Conservation (phyloP, 2,113 vertebrate genomes). For the Theristicus caerulescens region DNA sequence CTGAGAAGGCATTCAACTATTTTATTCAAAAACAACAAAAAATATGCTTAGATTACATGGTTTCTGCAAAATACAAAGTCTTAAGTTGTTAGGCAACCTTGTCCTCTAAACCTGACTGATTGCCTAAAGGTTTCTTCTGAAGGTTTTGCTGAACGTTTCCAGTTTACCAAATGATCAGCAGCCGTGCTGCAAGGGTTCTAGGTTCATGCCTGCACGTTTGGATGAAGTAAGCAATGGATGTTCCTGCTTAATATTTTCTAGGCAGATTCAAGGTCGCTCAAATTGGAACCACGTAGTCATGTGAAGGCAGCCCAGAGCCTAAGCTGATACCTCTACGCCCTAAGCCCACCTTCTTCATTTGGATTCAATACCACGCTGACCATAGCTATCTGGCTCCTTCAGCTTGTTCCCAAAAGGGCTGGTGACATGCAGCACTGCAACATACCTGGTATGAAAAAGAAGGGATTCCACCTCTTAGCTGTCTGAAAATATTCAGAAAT, state of each 20-base stretch:
- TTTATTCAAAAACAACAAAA: neutral
- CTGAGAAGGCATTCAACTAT: neutral
- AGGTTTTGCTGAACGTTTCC: neutral
- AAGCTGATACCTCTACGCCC: neutral
- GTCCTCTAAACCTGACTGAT: neutral
- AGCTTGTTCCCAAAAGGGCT: neutral
- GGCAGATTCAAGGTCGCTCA: neutral
- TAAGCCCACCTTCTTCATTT: neutral
- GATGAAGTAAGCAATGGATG: neutral
- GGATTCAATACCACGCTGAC: neutral
- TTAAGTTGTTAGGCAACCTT: neutral
- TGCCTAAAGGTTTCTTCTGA: neutral
- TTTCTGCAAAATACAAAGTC: neutral
- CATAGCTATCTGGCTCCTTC: neutral
- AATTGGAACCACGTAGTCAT: neutral
- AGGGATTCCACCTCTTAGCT: neutral
- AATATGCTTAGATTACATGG: neutral
- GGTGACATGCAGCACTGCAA: too few relatives aligned
- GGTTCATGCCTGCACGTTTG: neutral
- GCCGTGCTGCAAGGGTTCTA: too few relatives aligned
- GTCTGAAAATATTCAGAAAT: neutral
- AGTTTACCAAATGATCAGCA: neutral
- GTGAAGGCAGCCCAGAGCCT: neutral
- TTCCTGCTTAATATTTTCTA: neutral
- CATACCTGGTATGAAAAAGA: accelerated